Conservation (phyloP, 2,797 vertebrate species). For the Megaceryle alcyon region DNA sequence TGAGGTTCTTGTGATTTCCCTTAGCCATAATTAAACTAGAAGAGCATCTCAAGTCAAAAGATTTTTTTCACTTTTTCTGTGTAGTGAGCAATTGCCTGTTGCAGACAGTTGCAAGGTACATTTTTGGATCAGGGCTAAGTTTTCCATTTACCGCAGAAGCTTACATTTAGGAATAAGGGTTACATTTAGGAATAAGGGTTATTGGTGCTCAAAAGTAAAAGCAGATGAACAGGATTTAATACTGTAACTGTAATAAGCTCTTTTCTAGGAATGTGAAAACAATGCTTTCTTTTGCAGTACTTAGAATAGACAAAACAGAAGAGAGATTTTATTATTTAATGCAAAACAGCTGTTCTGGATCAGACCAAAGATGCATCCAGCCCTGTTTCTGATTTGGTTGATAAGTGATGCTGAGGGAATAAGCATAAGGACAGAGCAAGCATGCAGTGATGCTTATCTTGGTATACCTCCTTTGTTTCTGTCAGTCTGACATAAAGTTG, state of each 20-base stretch:
- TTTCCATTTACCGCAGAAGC: not conserved
- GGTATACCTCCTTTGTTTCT: conserved; percentile 7
- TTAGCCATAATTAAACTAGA: not conserved
- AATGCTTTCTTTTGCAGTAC: conserved; percentile 33
- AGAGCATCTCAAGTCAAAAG: not conserved
- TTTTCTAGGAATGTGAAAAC: conserved; percentile 48
- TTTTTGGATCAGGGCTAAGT: not conserved
- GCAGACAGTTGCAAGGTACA: not conserved
- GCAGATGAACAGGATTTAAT: conserved; percentile 58
- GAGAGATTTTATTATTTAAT: conserved; percentile 38
- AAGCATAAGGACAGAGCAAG: not conserved
- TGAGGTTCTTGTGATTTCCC: not conserved
- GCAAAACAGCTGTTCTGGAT: conserved; percentile 49
- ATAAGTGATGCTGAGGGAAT: conserved; percentile 26
- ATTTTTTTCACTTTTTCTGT: not conserved
- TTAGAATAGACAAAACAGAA: conserved; percentile 54
- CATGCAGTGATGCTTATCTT: conserved; percentile 1
- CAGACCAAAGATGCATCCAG: conserved; percentile 7
- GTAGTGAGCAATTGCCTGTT: not conserved
- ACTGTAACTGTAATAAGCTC: conserved; percentile 35
- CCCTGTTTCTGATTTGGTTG: conserved; percentile 39
- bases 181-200: conserved; percentile 6
- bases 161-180: conserved; percentile 1
- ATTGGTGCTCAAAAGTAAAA: not conserved
- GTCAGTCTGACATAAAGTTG: not conserved